These are phyloP conservation scores for Drosophila lowei DNA, from an alignment of 1,140 invertebrate genomes.

Conservation along the genomic window DNA sequence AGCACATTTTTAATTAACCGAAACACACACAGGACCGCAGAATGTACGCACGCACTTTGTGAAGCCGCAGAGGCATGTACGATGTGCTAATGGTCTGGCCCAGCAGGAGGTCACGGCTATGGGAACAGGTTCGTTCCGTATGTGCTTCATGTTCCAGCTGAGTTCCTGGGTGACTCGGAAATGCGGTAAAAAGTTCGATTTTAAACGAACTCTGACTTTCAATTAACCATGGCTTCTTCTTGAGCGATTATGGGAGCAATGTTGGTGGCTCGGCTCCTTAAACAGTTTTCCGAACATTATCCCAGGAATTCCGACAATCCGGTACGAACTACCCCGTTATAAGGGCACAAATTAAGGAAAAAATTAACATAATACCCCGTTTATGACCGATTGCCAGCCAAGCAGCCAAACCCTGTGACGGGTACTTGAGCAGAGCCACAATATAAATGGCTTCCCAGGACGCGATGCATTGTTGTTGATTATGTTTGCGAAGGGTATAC, in stretches of 20 bases:
- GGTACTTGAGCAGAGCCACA: slow-evolving; percentile 12
- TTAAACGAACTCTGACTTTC: slow-evolving; percentile 7
- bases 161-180: no score
- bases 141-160: background rate
- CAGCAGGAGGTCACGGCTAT: slow-evolving; percentile 7
- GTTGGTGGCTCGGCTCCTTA: no score
- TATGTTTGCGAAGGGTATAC: slow-evolving; percentile 3
- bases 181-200: background rate
- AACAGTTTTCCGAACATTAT: background rate
- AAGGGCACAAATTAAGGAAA: background rate
- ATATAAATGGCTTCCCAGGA: slow-evolving; percentile 13
- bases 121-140: background rate
- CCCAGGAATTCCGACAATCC: no score
- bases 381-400: slow-evolving; percentile 2
- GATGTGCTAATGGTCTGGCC: slow-evolving; percentile 45
- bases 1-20: slow-evolving; percentile 67
- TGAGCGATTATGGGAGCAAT: background rate
- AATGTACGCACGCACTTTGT: slow-evolving; percentile 11
- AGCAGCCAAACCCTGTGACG: background rate
- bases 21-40: slow-evolving; percentile 20
- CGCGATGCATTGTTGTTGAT: slow-evolving; percentile 11
- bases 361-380: slow-evolving; percentile 13
- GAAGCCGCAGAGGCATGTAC: slow-evolving; percentile 37
- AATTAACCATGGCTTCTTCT: slow-evolving; percentile 3
- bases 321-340: background rate